Evolutionary conservation across 2,888 invertebrate genomes (phyloP).

Genomic region (Zhuqinia jingwanae): DNA sequence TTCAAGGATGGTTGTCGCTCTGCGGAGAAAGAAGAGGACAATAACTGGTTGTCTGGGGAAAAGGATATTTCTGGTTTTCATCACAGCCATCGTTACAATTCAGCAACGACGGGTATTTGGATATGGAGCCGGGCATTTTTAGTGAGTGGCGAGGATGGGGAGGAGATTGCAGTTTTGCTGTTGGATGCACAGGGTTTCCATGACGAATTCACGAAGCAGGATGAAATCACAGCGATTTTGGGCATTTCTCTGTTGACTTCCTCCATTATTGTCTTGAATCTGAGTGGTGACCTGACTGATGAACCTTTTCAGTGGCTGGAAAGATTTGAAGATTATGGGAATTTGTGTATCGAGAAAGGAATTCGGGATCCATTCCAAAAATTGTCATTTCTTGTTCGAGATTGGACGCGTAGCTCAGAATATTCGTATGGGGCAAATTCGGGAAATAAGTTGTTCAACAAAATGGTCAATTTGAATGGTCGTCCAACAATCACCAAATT

Average conservation of each 20-base stretch:
- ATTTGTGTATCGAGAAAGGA: neutral
- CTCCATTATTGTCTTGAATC: slow-evolving; percentile 68
- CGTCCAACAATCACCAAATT: slow-evolving; percentile 96
- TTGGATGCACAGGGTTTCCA: slow-evolving; percentile 73
- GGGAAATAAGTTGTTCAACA: slow-evolving; percentile 91
- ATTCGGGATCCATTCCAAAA: slow-evolving; percentile 85
- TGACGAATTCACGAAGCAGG: slow-evolving; percentile 57
- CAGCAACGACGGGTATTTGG: slow-evolving; percentile 58
- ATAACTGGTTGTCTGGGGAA: neutral
- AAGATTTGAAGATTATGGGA: slow-evolving; percentile 63
- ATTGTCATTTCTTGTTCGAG: slow-evolving; percentile 93
- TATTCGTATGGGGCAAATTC: slow-evolving; percentile 91
- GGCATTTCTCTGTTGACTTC: slow-evolving; percentile 64
- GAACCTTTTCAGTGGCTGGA: slow-evolving; percentile 47
- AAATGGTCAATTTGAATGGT: slow-evolving; percentile 89
- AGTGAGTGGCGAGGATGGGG: neutral
- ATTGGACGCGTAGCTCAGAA: slow-evolving; percentile 99
- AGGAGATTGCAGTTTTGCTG: slow-evolving; percentile 63
- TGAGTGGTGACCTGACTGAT: slow-evolving; percentile 46
- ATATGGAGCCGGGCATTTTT: slow-evolving; percentile 65
- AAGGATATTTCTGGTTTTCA: slow-evolving; percentile 7
- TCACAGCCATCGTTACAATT: slow-evolving; percentile 75
- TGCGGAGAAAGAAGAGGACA: neutral
- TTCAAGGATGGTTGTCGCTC: slow-evolving; percentile 25
- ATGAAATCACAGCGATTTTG: slow-evolving; percentile 68